These are phyloP conservation scores for Harpalus rufipes DNA, from an alignment of 2,888 invertebrate genomes.

Conservation along the genomic window DNA sequence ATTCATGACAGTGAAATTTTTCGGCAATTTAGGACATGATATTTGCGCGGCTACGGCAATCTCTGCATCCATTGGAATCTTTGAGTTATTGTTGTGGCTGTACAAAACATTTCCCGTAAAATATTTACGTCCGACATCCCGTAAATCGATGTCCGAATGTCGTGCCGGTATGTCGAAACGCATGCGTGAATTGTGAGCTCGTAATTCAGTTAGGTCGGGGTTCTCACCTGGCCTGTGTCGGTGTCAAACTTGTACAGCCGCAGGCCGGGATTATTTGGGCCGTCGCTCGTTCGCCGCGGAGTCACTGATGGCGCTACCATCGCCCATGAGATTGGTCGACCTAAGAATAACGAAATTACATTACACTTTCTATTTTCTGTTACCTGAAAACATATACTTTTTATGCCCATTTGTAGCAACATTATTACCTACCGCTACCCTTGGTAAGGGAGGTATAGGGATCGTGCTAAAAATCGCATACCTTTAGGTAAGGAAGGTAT, in stretches of 20 bases:
- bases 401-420: no score
- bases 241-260: slow-evolving; percentile 94
- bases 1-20: slow-evolving; percentile 6
- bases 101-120: slow-evolving; percentile 48
- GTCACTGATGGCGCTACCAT: slow-evolving; percentile 94
- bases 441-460: no score
- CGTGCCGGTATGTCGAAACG: slow-evolving; percentile 17
- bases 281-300: slow-evolving; percentile 87
- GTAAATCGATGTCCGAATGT: slow-evolving; percentile 40
- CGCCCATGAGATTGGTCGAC: slow-evolving; percentile 91
- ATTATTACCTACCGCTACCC: no score
- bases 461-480: no score
- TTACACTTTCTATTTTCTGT: neutral
- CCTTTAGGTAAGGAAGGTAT: no score
- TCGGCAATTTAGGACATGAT: slow-evolving; percentile 25
- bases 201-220: slow-evolving; percentile 20
- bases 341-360: slow-evolving; percentile 75
- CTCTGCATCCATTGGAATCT: slow-evolving; percentile 51
- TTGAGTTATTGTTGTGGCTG: slow-evolving; percentile 57
- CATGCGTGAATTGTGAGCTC: slow-evolving; percentile 41
- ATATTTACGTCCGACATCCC: slow-evolving; percentile 55
- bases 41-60: slow-evolving; percentile 16
- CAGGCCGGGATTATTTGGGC: slow-evolving; percentile 92
- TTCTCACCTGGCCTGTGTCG: slow-evolving; percentile 88
- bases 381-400: neutral